Percentiles rank a stretch among this genome's conserved stretches.
Conservation (phyloP, 2,113 vertebrate genomes). For the Axis porcinus region DNA sequence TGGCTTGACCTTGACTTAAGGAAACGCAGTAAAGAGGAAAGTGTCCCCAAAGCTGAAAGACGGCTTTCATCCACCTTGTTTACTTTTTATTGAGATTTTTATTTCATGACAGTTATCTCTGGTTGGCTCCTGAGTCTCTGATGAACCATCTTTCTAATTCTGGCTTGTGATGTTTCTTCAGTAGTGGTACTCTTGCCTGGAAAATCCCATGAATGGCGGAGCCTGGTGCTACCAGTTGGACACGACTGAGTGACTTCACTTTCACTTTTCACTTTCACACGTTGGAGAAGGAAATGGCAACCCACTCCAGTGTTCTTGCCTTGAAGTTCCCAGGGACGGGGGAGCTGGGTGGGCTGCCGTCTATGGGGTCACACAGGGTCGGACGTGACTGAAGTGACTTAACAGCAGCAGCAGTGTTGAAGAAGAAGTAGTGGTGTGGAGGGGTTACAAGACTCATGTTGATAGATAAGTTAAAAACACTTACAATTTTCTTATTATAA, state of each 20-base stretch:
- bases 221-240: too few species aligned
- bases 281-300: too few species aligned
- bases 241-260: too few species aligned
- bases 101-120: background rate
- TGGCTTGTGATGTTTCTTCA: background rate
- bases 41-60: background rate
- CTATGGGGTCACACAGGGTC: too few species aligned
- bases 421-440: background rate
- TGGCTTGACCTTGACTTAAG: slow-evolving; percentile 2
- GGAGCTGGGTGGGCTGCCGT: too few species aligned
- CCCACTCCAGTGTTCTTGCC: too few species aligned
- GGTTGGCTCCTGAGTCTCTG: background rate
- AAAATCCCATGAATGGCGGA: too few species aligned
- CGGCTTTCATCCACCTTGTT: background rate
- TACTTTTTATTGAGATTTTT: background rate
- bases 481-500: background rate
- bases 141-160: background rate
- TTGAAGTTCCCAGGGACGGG: too few species aligned
- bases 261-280: too few species aligned
- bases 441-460: background rate
- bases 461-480: background rate
- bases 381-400: too few species aligned
- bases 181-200: background rate
- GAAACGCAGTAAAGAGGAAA: background rate
- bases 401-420: background rate